Evolutionary conservation across 2,113 vertebrate species (phyloP), one percentile per base, ranked within the genome.

Genomic region (Phoenicopterus ruber): DNA sequence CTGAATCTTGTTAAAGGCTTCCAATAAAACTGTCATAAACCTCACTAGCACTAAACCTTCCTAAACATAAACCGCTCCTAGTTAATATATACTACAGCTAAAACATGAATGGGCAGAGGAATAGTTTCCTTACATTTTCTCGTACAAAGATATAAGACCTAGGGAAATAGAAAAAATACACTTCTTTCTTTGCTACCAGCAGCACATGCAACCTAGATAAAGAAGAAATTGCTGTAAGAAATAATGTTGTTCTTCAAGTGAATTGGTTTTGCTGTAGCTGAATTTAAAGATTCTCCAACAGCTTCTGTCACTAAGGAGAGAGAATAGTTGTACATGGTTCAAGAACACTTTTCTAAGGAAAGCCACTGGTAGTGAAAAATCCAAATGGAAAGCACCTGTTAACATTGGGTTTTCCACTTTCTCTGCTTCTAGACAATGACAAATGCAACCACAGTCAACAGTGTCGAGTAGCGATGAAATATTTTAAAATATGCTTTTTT

Each of bases 271-370:
- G 13, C 67, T 82, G 34, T 17, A 71, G 38, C 29, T 77, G 17
- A 93, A 87, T 89, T 96, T 95, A 97, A 98, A 96, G 61, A 69
- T 83, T 58, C 52, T 92, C 31, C 59, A 95, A 92, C 93, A 96
- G 34, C 73, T 96, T 87, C 66, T 97, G 72, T 96, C 77, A 94
- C 38, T 50, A 59, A 50, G 18, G 55, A 94, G 34, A 95, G 54
- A 57, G 4, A 78, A 66, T 38, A 63, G 9, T 44, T 86, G 59
- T 18, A 80, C 2, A 11, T 47, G 34, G 22, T 63, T 73, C 79
- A 93, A 73, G 34, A 62, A 69, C 3, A 12, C 14, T 73, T 87
- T 85, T 65, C 59, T 62, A 61, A 88, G 42, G 52, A 55, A 96
- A 88, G 21, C 13, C 29, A n/a, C 19, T 21, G 58, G 32, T 82